Base-by-base conservation (phyloP, 2,888 invertebrate genomes). In the Pyrrhia umbra region DNA sequence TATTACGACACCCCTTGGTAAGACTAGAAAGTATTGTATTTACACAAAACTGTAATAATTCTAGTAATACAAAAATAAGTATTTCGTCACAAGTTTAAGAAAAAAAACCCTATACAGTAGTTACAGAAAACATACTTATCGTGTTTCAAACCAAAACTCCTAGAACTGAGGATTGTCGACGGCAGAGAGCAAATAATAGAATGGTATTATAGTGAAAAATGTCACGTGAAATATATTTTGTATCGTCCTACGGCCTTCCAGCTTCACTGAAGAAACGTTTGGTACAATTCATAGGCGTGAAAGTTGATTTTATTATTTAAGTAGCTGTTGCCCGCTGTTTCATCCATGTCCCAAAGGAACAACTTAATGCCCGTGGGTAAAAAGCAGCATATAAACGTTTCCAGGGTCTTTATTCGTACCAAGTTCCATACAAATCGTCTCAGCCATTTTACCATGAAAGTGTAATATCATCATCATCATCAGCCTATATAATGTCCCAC, bases 181-280 rank as follows among this genome's bases (percentile, higher is more conserved):
- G 13, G 15, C 18, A 18, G 64, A 78, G 39, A 55, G 73, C 83
- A 71, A 81, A 86, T 85, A 86, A 85, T 82, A 78, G 80, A 60
- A 58, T 70, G 58, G 74, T 80, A 83, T 85, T 81, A 80, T 70
- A 72, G 65, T 65, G 73, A 77, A 62, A 81, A 83, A 85, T 85
- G 80, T 82, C 75, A 76, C 74, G 73, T 67, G 68, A 80, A 84
- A 83, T 85, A 75, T 82, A 82, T 79, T 83, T 85, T 79, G 72
- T 77, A 72, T 62, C 73, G 51, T 58, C 54, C 72, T 45, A 47
- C 56, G 37, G 56, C 62, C 50, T 64, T 64, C 64, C 64, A 68
- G 70, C 62, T 80, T 77, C 79, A 79, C 27, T 49, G 42, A 13
- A 30, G 47, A 59, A 51, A 40, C 27, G 70, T n/a, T 9, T 79